Evolutionary conservation across 2,113 vertebrate species (phyloP).

Genomic region (Chloropsis hardwickii): DNA sequence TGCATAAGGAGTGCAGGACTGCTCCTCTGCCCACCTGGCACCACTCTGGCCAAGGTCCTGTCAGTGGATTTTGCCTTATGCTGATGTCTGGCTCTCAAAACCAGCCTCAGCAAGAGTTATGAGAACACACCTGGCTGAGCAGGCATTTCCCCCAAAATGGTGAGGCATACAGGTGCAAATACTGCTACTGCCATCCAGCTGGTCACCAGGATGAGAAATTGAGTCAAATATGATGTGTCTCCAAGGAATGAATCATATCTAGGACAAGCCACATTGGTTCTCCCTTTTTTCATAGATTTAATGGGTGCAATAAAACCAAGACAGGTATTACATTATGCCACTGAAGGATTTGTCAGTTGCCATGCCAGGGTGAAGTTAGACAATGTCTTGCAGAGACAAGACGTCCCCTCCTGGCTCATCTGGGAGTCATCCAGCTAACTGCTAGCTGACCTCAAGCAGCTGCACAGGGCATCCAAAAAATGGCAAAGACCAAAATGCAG

Average conservation of each 20-base stretch:
- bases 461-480: neutral
- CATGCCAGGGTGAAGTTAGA: neutral
- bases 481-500: neutral
- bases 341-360: neutral
- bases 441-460: neutral
- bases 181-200: neutral
- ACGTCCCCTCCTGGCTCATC: fast-evolving
- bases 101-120: neutral
- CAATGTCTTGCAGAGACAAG: neutral
- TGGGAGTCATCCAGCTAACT: neutral
- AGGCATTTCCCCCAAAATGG: neutral
- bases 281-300: neutral
- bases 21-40: fast-evolving
- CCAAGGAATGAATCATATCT: neutral
- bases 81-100: neutral
- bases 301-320: neutral
- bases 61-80: neutral
- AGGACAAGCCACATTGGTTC: neutral
- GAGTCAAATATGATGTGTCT: neutral
- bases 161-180: neutral
- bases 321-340: neutral
- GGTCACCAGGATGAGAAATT: neutral
- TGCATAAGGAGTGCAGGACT: neutral
- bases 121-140: fast-evolving
- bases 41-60: fast-evolving